phyloP scores from a whole-genome alignment of 1,140 invertebrate species.

The Aphis craccivora region DNA sequence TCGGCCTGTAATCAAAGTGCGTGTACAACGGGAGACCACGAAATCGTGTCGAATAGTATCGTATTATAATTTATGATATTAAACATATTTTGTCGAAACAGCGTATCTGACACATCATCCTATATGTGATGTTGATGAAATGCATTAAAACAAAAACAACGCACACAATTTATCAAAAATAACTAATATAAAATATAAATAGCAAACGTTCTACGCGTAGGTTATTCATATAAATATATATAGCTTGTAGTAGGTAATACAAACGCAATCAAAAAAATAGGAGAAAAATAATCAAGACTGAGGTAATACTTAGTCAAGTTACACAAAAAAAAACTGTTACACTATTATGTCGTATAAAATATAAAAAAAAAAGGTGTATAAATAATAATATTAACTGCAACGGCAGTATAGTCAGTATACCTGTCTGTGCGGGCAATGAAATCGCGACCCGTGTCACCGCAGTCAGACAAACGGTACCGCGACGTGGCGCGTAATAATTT shows the following conservation, averaged over 20 bases:
- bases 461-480: not conserved
- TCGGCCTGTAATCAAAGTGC: not conserved
- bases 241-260: not conserved
- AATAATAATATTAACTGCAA: not conserved
- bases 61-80: not conserved
- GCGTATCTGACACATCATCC: not conserved
- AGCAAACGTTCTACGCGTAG: not conserved
- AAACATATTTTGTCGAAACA: not conserved
- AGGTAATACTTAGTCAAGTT: not conserved
- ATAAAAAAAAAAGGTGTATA: not conserved
- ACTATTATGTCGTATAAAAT: not conserved
- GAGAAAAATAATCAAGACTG: not conserved
- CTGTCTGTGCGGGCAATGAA: not conserved
- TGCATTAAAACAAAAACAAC: not conserved
- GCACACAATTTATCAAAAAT: not conserved
- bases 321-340: not conserved
- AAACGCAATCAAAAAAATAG: not conserved
- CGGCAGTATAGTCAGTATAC: not conserved
- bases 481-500: not conserved
- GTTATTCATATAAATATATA: no score
- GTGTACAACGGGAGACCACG: not conserved
- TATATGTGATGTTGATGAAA: not conserved
- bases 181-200: not conserved
- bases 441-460: slow-evolving; percentile 19
- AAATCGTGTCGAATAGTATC: slow-evolving; percentile 12